phyloP scores from a whole-genome alignment of 1,140 invertebrate genomes.

The Coptotermes formosanus region DNA sequence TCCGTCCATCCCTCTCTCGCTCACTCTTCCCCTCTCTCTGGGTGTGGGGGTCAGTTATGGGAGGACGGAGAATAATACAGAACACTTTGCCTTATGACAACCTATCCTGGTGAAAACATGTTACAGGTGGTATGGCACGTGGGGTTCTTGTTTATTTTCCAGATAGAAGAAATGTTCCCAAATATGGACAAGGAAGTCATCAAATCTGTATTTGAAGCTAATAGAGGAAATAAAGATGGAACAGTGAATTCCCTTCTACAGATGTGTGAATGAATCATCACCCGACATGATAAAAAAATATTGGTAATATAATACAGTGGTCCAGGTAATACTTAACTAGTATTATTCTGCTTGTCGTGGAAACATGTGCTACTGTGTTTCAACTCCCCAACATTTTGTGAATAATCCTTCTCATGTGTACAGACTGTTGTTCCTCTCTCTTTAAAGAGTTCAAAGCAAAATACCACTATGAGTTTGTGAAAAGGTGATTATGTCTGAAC shows the following conservation, averaged over 20 bases:
- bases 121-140: background rate
- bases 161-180: constrained; percentile 96
- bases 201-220: constrained; percentile 85
- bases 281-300: background rate
- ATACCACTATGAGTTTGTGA: background rate
- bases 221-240: constrained; percentile 84
- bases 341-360: background rate
- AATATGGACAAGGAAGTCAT: constrained; percentile 90
- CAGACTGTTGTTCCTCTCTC: background rate
- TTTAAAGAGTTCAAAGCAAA: background rate
- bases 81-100: too few relatives aligned
- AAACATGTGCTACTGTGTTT: background rate
- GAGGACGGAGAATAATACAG: too few relatives aligned
- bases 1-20: too few relatives aligned
- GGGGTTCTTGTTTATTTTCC: constrained; percentile 42
- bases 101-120: too few relatives aligned
- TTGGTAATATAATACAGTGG: constrained; percentile 13
- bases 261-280: constrained; percentile 64
- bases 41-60: too few relatives aligned
- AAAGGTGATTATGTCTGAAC: background rate
- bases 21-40: too few relatives aligned
- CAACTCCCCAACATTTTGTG: background rate
- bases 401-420: background rate
- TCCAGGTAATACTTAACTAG: background rate
- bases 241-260: constrained; percentile 90